Conservation (phyloP, 2,113 vertebrate genomes). For the Cynocephalus volans region DNA sequence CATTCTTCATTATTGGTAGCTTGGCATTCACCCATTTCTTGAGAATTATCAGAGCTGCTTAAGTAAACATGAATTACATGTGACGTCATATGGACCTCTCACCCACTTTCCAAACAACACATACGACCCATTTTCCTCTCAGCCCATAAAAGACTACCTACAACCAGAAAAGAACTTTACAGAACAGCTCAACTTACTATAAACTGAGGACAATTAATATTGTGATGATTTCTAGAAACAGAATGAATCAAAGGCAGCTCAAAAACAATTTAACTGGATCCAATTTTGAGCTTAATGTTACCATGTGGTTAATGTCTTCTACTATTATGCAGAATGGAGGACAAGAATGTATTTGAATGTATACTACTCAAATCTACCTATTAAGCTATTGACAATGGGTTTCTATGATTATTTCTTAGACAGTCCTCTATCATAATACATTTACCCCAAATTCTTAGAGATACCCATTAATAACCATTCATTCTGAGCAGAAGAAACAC, state of each 20-base stretch:
- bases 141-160: not conserved
- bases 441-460: conserved; percentile 23
- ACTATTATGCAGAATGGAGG: not conserved
- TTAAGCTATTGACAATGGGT: not conserved
- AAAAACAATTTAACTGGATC: conserved; percentile 8
- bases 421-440: not conserved
- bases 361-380: conserved; percentile 26
- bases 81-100: not conserved
- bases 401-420: conserved; percentile 26
- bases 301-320: not conserved
- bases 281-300: conserved; percentile 32
- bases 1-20: not conserved
- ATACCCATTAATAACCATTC: not conserved
- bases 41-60: not conserved
- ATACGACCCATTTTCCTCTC: not conserved
- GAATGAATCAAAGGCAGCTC: conserved; percentile 54
- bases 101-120: conserved; percentile 31
- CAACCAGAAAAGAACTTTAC: not conserved
- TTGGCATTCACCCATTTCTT: not conserved
- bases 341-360: not conserved
- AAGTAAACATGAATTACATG: not conserved
- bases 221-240: conserved; percentile 42
- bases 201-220: not conserved
- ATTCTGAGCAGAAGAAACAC: not conserved
- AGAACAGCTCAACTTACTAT: conserved; percentile 8